These are phyloP conservation scores for Oophaga pumilio DNA, from an alignment of 2,113 vertebrate species.

Conservation along the genomic window DNA sequence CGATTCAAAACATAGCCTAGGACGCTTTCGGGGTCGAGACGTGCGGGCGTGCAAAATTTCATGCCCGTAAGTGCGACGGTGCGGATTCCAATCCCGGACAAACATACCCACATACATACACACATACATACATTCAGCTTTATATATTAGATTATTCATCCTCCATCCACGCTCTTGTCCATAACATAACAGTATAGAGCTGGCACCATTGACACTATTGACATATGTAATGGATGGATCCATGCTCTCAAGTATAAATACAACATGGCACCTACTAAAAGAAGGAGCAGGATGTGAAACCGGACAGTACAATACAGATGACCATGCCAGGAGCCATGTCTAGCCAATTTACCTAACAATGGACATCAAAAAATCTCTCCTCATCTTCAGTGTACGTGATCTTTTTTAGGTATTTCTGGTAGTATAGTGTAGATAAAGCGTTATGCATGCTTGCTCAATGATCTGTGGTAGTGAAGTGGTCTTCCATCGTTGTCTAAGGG, in stretches of 20 bases:
- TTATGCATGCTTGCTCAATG: not conserved
- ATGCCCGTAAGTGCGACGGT: too few species aligned
- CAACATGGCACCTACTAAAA: not conserved
- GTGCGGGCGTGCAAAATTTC: too few species aligned
- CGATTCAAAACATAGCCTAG: too few species aligned
- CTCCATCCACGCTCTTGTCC: not conserved
- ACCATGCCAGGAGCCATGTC: not conserved
- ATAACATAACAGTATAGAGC: constrained; percentile 1
- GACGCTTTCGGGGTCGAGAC: too few species aligned
- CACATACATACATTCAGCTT: too few species aligned
- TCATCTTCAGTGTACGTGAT: not conserved
- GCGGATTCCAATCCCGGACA: too few species aligned
- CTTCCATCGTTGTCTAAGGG: not conserved
- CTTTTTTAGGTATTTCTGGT: not conserved
- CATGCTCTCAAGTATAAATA: not conserved
- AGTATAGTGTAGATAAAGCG: not conserved
- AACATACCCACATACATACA: too few species aligned
- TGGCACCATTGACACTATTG: constrained; percentile 36
- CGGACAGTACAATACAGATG: not conserved
- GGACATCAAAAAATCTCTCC: not conserved
- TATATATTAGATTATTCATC: constrained; percentile 41
- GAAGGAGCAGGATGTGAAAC: not conserved
- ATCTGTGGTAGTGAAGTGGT: not conserved
- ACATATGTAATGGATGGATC: constrained; percentile 12
- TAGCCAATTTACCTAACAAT: not conserved